Base-by-base conservation (phyloP, 2,113 vertebrate species). In the Zosterops lateralis region DNA sequence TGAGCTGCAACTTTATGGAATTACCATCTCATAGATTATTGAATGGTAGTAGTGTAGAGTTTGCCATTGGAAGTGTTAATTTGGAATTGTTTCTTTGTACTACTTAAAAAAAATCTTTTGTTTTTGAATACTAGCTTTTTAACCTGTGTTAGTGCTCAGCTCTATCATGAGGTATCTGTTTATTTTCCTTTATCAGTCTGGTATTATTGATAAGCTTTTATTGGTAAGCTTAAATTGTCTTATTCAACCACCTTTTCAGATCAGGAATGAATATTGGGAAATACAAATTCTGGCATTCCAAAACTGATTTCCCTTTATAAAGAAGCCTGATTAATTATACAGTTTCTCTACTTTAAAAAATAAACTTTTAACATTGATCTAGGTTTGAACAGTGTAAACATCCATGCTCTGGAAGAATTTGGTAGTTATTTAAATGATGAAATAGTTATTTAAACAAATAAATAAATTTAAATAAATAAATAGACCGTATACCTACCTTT, bases 161-260 rank as follows among this genome's bases (percentile, higher is more conserved):
- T 7, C 14, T 64, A 0, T 50, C 2, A n/a, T 25, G 25, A 68
- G 1, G 3, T 45, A 12, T 12, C 21, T 60, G 3, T 36, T 72
- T 50, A 20, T 25, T 67, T 87, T 79, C 42, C 7, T 51, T 58
- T 73, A 58, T 79, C 8, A 36, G 5, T 68, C 32, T 81, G 5
- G 5, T 68, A 24, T 65, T 87, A 50, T 4, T 57, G 36, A 29
- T 84, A 53, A 75, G 32, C 16, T 58, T 36, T 26, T 50, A n/a
- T 12, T 72, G 31, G 14, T 76, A n/a, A 72, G n/a, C 12, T 56
- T 42, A 12, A 61, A 8, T 44, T 1, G 5, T 71, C 26, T 71
- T 79, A 47, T 5, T 80, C 21, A 77, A 4, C 5, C 3, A 68
- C 12, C 5, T 67, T 78, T 89, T 75, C 34, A 83, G 12, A 58